Evolutionary conservation across 2,888 invertebrate species (phyloP).

Genomic region (Mantis religiosa): DNA sequence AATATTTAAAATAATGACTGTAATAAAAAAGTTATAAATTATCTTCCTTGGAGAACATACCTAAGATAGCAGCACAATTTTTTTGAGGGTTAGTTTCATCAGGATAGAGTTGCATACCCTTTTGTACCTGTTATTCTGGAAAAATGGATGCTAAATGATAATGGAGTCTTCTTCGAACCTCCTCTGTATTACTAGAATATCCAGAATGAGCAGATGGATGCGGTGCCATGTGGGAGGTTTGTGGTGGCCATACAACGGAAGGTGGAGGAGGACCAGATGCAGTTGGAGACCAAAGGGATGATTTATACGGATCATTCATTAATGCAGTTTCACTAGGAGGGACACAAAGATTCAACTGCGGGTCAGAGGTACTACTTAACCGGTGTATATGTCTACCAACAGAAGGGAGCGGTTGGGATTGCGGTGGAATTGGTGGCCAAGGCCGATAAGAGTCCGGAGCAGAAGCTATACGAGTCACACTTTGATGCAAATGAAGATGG

Average conservation of each 20-base stretch:
- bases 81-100: conserved; percentile 85
- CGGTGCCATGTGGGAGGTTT: conserved; percentile 27
- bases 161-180: conserved; percentile 72
- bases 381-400: conserved; percentile 45
- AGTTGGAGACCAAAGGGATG: conserved; percentile 27
- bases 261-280: conserved; percentile 43
- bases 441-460: conserved; percentile 62
- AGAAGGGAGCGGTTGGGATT: conserved; percentile 37
- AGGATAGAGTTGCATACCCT: conserved; percentile 83
- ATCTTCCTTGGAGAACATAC: conserved; percentile 55
- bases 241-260: conserved; percentile 26
- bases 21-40: background rate
- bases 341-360: conserved; percentile 56
- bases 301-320: conserved; percentile 31
- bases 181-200: conserved; percentile 45
- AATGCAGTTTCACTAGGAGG: conserved; percentile 36
- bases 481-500: conserved; percentile 45
- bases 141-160: conserved; percentile 89
- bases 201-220: conserved; percentile 42
- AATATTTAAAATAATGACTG: background rate
- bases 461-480: conserved; percentile 69
- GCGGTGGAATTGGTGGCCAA: conserved; percentile 38
- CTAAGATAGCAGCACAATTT: conserved; percentile 81
- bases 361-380: conserved; percentile 56
- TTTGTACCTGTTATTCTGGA: conserved; percentile 83